A percentile compares a stretch with the other conserved stretches of the same genome.
These are phyloP conservation scores for Rattus rattus DNA, from an alignment of 2,113 vertebrate species.

Conservation along the genomic window DNA sequence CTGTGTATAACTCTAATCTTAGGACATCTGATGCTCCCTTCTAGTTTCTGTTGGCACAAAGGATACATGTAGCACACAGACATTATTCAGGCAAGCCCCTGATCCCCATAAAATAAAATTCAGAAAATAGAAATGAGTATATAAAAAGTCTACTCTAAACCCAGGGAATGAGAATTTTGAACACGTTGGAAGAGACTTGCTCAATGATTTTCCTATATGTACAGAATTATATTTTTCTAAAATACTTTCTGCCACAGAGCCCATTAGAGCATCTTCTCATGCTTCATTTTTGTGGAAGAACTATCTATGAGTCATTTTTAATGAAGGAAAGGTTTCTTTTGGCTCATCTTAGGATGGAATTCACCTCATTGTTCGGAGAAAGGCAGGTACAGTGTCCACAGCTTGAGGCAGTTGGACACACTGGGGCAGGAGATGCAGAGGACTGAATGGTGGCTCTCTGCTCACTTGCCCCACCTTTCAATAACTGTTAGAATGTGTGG, in stretches of 20 bases:
- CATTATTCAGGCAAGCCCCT: not conserved
- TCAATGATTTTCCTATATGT: not conserved
- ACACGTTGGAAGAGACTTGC: not conserved
- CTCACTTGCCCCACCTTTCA: not conserved
- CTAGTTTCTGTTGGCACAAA: not conserved
- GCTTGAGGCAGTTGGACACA: not conserved
- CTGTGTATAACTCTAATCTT: not conserved
- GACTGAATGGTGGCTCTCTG: fast-evolving
- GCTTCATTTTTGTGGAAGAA: not conserved
- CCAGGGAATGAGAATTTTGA: not conserved
- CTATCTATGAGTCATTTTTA: not conserved
- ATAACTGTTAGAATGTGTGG: not conserved
- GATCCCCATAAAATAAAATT: not conserved
- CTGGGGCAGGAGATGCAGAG: not conserved
- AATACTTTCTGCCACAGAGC: not conserved
- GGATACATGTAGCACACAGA: not conserved
- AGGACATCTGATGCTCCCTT: not conserved
- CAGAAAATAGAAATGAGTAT: not conserved
- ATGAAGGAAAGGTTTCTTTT: not conserved
- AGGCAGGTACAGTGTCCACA: not conserved
- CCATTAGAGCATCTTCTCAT: not conserved
- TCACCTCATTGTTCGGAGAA: not conserved
- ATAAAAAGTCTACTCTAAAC: not conserved
- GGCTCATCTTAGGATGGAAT: not conserved
- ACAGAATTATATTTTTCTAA: not conserved